Base-by-base conservation (phyloP, 2,888 invertebrate species). In the Netelia virgata region DNA sequence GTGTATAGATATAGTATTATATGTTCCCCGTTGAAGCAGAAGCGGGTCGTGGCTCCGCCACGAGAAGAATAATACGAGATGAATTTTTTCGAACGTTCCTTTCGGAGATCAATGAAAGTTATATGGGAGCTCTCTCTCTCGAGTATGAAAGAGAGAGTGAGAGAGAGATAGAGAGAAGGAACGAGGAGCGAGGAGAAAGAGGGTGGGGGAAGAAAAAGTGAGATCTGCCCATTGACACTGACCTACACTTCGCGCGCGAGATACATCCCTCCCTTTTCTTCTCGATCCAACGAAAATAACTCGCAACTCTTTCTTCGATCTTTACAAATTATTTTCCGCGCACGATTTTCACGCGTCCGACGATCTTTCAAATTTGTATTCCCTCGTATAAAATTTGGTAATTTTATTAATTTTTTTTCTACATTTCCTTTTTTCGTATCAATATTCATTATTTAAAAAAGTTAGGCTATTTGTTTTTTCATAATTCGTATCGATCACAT, bases 191-290 rank as follows among this genome's bases (percentile, higher is more conserved):
- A 28, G 28, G 3, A 28, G 43, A n/a, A 43, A 47, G 18, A 14
- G 36, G 69, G 57, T 41, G 69, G 59, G 16, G 57, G 66, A 53
- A 74, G 83, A 68, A 47, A 72, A 73, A 79, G 85, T 82, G 80
- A 79, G 82, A 82, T 74, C 73, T 86, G 86, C 89, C 87, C 90
- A 9, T 57, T 57, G 57, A 16, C 57, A 57, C 57, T 57, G 57
- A 57, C 57, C 57, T 57, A 57, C 57, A 57, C 57, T 57, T 57
- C 57, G 57, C 18, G 57, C 18, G 18, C 8, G 9, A 57, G 57
- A 57, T 9, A 57, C 16, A 0, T 20, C 18, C 18, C 18, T 57
- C 18, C 5, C n/a, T 57, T 57, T 9, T 18, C 18, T 57, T 18
- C 57, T 18, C 18, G 14, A 10, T 47, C 1, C 14, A 47, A 47